Base-by-base conservation (phyloP, 2,888 invertebrate species). In the Drosophila fungiperda region DNA sequence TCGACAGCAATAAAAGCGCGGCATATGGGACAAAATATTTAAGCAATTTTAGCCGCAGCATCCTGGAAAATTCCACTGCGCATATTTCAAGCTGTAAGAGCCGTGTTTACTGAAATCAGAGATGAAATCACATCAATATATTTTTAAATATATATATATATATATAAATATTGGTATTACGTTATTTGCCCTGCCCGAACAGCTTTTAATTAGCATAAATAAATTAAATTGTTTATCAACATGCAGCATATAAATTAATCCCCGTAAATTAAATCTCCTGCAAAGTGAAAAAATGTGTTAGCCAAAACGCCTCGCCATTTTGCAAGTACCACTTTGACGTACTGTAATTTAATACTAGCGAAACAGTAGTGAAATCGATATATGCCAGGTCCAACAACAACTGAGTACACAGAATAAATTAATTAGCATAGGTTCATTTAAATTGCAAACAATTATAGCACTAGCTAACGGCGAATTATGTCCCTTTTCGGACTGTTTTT, bases 41-140 rank as follows among this genome's bases (percentile, higher is more conserved):
- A 66, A 42, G 60, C 7, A 72, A 36, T 20, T 62, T 59, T 52
- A 76, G 23, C 50, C 62, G 52, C 68, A 57, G 62, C 78, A 80
- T 78, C 36, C 54, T 78, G 65, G 8, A 26, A 29, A 15, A 29
- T 17, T 20, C n/a, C 17, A n/a, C 29, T 53, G 64, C 35, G 54
- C 80, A 76, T 78, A 60, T 38, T 60, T 76, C 9, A 20, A n/a
- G n/a, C 29, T 38, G 45, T 1, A 8, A 17, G 26, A 35, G 6
- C 29, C 7, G 11, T 12, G 3, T 20, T 12, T 15, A 29, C 75
- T 76, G 73, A 8, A 76, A 76, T 17, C 8, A 35, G 32, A 48
- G 23, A 38, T 1, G 8, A 17, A 23, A 23, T 8, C 15, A 15
- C 0, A 20, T 12, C 7, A 23, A 15, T 20, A 23, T 3, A 15